These are phyloP conservation scores for Pachycephus smyrnensis DNA, from an alignment of 2,888 invertebrate species.

Conservation along the genomic window DNA sequence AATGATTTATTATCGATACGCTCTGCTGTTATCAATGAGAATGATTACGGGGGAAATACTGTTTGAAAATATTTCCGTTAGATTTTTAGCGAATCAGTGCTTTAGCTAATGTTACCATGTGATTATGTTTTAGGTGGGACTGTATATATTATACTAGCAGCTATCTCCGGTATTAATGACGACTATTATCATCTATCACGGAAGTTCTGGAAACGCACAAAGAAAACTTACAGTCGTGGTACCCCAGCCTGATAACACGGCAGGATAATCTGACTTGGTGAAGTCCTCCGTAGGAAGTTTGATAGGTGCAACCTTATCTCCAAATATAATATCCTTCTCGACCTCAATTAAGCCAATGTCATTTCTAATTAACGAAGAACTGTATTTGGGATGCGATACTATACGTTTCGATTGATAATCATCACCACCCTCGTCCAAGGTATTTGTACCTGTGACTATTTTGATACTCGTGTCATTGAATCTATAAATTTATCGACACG, in stretches of 20 bases:
- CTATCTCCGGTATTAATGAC: too few species aligned
- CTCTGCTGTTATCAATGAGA: too few species aligned
- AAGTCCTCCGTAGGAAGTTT: slow-evolving; percentile 51
- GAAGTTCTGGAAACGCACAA: too few species aligned
- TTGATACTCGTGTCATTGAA: slow-evolving; percentile 54
- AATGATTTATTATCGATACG: too few species aligned
- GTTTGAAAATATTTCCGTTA: too few species aligned
- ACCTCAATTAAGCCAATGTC: slow-evolving; percentile 60
- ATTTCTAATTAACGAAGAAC: slow-evolving; percentile 51
- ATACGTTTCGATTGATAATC: slow-evolving; percentile 45
- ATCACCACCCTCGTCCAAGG: slow-evolving; percentile 55
- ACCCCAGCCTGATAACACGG: slow-evolving; percentile 62
- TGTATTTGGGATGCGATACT: slow-evolving; percentile 51
- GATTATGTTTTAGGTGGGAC: too few species aligned
- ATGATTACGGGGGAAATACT: too few species aligned
- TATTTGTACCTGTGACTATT: slow-evolving; percentile 56
- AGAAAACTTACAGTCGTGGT: slow-evolving; percentile 53
- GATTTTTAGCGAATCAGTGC: too few species aligned
- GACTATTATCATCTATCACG: too few species aligned
- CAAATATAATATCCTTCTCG: slow-evolving; percentile 51
- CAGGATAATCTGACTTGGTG: slow-evolving; percentile 52
- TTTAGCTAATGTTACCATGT: too few species aligned
- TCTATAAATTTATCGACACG: slow-evolving; percentile 24
- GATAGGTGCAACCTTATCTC: slow-evolving; percentile 52
- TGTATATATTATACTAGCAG: too few species aligned